These are phyloP conservation scores for Patella depressa DNA, from an alignment of 2,888 invertebrate genomes.

Conservation along the genomic window DNA sequence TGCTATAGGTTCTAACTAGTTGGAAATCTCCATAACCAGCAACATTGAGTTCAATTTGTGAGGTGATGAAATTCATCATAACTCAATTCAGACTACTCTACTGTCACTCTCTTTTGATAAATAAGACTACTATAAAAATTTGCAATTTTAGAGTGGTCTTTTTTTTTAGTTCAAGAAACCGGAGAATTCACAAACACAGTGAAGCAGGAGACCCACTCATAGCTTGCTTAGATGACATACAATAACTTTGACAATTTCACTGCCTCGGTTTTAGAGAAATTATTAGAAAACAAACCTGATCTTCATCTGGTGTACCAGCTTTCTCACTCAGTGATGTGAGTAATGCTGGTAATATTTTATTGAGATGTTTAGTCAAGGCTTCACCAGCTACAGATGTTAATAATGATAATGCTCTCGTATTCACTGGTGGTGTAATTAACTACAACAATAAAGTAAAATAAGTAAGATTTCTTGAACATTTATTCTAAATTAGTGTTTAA, in stretches of 20 bases:
- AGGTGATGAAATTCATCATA: constrained; percentile 50
- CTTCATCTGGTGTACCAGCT: constrained; percentile 62
- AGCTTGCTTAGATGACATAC: no score
- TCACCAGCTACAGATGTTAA: constrained; percentile 95
- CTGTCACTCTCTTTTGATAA: constrained; percentile 39
- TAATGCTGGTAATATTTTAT: constrained; percentile 92
- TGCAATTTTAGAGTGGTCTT: no score
- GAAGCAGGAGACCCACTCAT: no score
- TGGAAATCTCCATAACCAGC: constrained; percentile 57
- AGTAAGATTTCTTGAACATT: neutral
- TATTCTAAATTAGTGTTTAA: neutral
- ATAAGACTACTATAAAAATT: no score
- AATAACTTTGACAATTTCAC: no score
- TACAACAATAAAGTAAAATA: constrained; percentile 72
- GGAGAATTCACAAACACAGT: no score
- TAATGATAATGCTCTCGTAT: constrained; percentile 93
- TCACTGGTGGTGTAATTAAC: constrained; percentile 88
- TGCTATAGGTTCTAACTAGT: constrained; percentile 43
- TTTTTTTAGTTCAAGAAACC: no score
- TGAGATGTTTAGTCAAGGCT: constrained; percentile 89
- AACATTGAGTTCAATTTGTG: constrained; percentile 52
- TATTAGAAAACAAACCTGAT: constrained; percentile 49
- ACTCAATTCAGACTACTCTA: constrained; percentile 67
- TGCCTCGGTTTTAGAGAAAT: no score
- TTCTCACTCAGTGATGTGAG: constrained; percentile 63